Percentiles rank a stretch among this genome's conserved stretches.
Conservation (phyloP, 1,140 invertebrate genomes). For the Teleogryllus occipitalis region DNA sequence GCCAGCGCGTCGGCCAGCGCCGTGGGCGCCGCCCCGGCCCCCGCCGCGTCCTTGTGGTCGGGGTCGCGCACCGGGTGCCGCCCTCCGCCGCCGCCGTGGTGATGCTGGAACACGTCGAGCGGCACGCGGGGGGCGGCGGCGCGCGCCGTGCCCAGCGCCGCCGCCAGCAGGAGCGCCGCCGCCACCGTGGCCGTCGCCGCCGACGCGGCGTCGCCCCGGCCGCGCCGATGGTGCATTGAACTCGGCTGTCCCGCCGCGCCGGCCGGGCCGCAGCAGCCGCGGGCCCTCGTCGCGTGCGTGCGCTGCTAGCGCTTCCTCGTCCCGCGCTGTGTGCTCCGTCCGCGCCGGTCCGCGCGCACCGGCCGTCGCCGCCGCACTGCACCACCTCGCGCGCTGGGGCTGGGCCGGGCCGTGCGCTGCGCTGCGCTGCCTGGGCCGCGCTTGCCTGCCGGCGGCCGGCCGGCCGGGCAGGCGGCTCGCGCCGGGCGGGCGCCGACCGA, state of each 20-base stretch:
- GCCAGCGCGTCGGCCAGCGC: not conserved
- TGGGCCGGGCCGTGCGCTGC: not conserved
- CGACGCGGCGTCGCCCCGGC: no score
- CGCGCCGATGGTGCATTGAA: not conserved
- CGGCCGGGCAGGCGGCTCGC: not conserved
- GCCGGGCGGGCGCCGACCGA: no score
- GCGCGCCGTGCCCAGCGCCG: not conserved
- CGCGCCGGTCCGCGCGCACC: not conserved
- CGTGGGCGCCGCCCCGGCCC: not conserved
- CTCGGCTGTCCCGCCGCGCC: not conserved
- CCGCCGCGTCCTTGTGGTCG: not conserved
- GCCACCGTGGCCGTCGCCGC: no score
- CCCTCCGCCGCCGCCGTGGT: not conserved
- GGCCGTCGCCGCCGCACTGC: not conserved
- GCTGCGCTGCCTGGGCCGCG: no score
- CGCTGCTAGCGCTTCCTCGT: no score
- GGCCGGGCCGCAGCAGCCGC: no score
- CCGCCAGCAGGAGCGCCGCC: not conserved
- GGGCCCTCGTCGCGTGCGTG: not conserved
- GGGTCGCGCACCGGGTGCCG: not conserved
- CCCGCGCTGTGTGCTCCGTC: no score
- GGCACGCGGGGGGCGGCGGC: not conserved
- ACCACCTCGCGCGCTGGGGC: not conserved
- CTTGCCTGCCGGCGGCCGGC: not conserved
- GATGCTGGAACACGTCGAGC: slow-evolving; percentile 16